Percentiles rank a stretch among this genome's conserved stretches.
These are phyloP conservation scores for Thryonomys swinderianus DNA, from an alignment of 2,113 vertebrate species.

Conservation along the genomic window DNA sequence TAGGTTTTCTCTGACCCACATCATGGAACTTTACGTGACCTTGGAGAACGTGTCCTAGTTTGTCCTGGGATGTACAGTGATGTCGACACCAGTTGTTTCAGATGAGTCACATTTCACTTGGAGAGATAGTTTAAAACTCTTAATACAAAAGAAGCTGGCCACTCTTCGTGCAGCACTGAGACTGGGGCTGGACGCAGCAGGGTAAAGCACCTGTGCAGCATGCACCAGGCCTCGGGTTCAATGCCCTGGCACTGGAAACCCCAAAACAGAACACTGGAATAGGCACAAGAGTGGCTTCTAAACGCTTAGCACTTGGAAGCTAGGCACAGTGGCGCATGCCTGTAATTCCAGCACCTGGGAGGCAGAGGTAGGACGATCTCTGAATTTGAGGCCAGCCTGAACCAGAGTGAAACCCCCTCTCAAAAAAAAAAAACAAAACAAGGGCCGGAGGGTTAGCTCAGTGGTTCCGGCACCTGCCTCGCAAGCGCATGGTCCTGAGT, in stretches of 20 bases:
- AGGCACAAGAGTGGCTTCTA: background rate
- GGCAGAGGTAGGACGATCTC: too few species aligned
- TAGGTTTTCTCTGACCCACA: background rate
- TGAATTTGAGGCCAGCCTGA: too few species aligned
- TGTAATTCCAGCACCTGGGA: too few species aligned
- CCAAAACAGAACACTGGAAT: background rate
- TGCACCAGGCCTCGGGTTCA: background rate
- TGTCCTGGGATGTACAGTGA: accelerated
- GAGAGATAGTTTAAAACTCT: background rate
- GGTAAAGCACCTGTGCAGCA: background rate
- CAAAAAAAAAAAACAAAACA: too few species aligned
- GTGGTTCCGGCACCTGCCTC: too few species aligned
- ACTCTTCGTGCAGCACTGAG: too few species aligned
- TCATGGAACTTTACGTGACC: too few species aligned
- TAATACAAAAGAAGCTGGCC: accelerated
- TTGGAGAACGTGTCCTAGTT: background rate
- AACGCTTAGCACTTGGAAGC: background rate
- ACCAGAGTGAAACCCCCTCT: too few species aligned
- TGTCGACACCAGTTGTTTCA: accelerated
- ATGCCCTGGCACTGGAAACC: background rate
- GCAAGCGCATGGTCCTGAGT: too few species aligned
- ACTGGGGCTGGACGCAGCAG: background rate
- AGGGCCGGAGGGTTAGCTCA: too few species aligned
- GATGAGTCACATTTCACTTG: background rate
- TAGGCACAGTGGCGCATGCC: too few species aligned